Percentiles rank a stretch among this genome's conserved stretches.
Evolutionary conservation across 2,888 invertebrate genomes (phyloP).

Genomic region (Operophtera brumata): DNA sequence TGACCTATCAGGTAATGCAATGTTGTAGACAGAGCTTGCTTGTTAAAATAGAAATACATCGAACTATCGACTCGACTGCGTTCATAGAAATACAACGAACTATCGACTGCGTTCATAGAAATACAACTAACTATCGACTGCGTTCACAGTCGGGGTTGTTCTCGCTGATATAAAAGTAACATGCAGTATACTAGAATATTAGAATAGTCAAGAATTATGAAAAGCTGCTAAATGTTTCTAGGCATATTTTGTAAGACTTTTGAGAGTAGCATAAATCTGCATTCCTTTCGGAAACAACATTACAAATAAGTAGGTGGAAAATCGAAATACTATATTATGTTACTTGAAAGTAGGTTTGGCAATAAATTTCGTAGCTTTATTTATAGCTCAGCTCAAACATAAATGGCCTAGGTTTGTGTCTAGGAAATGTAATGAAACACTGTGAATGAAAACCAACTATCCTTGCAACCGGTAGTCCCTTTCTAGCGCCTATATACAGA

Average conservation of each 20-base stretch:
- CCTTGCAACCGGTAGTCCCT: not conserved
- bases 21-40: too few relatives aligned
- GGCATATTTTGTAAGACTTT: constrained; percentile 5
- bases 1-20: too few relatives aligned
- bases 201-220: too few relatives aligned
- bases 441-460: not conserved
- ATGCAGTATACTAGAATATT: too few relatives aligned
- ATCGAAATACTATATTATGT: constrained; percentile 11
- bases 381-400: constrained; percentile 3
- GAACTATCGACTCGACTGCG: too few relatives aligned
- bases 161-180: too few relatives aligned
- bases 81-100: too few relatives aligned
- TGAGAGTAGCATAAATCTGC: constrained; percentile 5
- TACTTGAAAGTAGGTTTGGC: constrained; percentile 15
- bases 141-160: too few relatives aligned
- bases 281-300: constrained; percentile 16
- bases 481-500: too few relatives aligned
- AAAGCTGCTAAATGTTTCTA: not conserved
- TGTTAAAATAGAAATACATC: too few relatives aligned
- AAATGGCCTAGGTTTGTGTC: not conserved
- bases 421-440: not conserved
- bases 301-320: constrained; percentile 11
- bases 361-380: constrained; percentile 2
- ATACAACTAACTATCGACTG: too few relatives aligned
- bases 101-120: too few relatives aligned